Conservation (phyloP, 2,797 vertebrate species). For the Gobio occitaniae region DNA sequence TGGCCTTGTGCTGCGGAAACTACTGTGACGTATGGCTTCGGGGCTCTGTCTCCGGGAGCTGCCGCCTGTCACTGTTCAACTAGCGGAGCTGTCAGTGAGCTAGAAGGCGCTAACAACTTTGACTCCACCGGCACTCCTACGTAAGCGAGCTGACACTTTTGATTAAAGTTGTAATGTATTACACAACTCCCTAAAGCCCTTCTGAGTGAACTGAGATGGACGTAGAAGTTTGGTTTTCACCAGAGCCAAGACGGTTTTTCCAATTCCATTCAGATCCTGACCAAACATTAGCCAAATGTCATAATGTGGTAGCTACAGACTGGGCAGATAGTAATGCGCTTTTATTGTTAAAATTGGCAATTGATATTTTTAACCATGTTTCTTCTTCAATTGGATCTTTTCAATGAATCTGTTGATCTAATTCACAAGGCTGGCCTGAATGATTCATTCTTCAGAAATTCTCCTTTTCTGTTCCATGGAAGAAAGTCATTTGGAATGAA, state of each 20-base stretch:
- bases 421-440: neutral
- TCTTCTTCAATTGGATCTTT: neutral
- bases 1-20: constrained; percentile 19
- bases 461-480: constrained; percentile 10
- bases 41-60: constrained; percentile 37
- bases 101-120: constrained; percentile 26
- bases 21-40: constrained; percentile 21
- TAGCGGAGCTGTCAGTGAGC: constrained; percentile 40
- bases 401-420: constrained; percentile 8
- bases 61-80: constrained; percentile 36
- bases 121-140: constrained; percentile 9
- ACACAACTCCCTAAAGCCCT: constrained; percentile 18
- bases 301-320: constrained; percentile 3
- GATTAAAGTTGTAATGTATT: constrained; percentile 34
- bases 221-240: constrained; percentile 59
- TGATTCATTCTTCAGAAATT: constrained; percentile 12
- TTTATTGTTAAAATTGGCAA: neutral
- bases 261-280: constrained; percentile 41
- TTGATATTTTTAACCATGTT: neutral
- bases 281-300: constrained; percentile 35
- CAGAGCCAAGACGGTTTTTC: constrained; percentile 61
- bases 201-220: constrained; percentile 5
- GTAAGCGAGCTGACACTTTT: constrained; percentile 29
- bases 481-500: neutral
- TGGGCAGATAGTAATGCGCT: neutral